Conservation (phyloP, 1,140 invertebrate species). For the Phymastichus coffea region DNA sequence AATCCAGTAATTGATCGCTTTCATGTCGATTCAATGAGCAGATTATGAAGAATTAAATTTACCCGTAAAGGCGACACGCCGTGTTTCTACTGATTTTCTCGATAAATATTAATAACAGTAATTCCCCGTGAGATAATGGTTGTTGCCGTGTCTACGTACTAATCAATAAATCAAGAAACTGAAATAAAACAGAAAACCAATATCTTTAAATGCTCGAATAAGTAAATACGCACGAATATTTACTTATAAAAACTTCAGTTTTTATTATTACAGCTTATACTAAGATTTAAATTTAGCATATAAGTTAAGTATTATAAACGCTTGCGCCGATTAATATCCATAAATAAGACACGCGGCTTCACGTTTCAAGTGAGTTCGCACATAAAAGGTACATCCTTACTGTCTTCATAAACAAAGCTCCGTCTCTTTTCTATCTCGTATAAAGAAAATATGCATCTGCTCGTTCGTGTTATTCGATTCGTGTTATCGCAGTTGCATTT, state of each 20-base stretch:
- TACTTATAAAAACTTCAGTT: conserved; percentile 2
- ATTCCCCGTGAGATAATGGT: too few relatives aligned
- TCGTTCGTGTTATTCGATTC: too few relatives aligned
- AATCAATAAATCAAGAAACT: too few relatives aligned
- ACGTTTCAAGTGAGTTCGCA: background rate
- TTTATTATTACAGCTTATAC: background rate
- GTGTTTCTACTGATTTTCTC: too few relatives aligned
- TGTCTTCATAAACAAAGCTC: background rate
- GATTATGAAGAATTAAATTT: background rate
- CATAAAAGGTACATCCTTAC: too few relatives aligned
- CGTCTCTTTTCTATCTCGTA: background rate
- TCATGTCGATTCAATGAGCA: background rate
- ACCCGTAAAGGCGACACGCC: background rate
- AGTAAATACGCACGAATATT: background rate
- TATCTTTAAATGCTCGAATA: too few relatives aligned
- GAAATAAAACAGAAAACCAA: too few relatives aligned
- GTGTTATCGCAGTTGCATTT: too few relatives aligned
- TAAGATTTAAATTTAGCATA: background rate
- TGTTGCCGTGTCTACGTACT: too few relatives aligned
- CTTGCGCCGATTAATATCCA: background rate
- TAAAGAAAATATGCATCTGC: background rate
- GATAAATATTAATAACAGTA: too few relatives aligned
- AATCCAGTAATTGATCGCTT: too few relatives aligned
- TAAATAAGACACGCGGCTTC: background rate
- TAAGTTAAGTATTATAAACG: background rate